These are phyloP conservation scores for Lasius fuliginosus DNA, from an alignment of 2,888 invertebrate species.

Conservation along the genomic window DNA sequence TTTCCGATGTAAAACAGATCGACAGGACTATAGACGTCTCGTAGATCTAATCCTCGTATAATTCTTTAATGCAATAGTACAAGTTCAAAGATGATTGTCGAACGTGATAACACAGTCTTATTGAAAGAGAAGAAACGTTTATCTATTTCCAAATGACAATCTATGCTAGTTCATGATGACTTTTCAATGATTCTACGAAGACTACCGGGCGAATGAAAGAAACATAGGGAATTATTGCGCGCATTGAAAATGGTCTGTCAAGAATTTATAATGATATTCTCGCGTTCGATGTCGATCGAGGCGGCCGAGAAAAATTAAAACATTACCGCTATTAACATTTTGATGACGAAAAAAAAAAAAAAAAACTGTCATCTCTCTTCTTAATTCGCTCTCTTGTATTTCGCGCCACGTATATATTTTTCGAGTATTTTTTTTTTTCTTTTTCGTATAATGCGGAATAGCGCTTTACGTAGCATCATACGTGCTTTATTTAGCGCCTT, in stretches of 20 bases:
- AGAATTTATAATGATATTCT: neutral
- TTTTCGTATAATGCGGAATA: neutral
- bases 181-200: neutral
- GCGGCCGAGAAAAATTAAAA: neutral
- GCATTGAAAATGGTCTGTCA: neutral
- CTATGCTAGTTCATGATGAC: neutral
- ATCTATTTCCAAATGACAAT: neutral
- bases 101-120: neutral
- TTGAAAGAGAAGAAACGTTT: neutral
- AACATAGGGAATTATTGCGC: neutral
- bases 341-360: neutral
- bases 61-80: neutral
- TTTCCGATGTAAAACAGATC: neutral
- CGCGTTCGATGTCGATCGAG: neutral
- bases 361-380: neutral
- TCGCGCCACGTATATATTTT: neutral
- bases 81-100: neutral
- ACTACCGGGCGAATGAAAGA: neutral
- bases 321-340: neutral
- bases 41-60: neutral
- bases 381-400: neutral
- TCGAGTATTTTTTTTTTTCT: too few species aligned
- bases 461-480: neutral
- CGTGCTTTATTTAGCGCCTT: neutral
- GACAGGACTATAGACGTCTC: neutral